These are phyloP conservation scores for Eucidaris tribuloides DNA, from an alignment of 35 echinoderm and acorn worm species.

Conservation along the genomic window DNA sequence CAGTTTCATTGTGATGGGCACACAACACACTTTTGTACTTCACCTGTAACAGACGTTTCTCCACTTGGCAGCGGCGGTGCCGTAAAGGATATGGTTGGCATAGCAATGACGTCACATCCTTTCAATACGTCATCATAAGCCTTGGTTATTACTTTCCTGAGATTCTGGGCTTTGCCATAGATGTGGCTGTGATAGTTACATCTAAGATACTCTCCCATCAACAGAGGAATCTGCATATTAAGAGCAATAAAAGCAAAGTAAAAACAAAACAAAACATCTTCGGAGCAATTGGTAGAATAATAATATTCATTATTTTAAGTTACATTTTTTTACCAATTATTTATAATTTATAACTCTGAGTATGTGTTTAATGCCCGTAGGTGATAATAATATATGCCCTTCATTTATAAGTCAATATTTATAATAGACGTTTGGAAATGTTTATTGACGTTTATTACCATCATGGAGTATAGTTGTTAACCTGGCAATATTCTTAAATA, in stretches of 20 bases:
- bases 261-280: no score
- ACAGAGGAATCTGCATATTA: neutral
- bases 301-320: neutral
- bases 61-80: slow-evolving; percentile 29
- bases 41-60: slow-evolving; percentile 18
- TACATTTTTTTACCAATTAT: neutral
- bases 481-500: no score
- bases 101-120: slow-evolving; percentile 51
- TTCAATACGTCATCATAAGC: slow-evolving; percentile 48
- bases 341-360: neutral
- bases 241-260: neutral
- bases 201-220: neutral
- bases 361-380: neutral
- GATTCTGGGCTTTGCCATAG: slow-evolving; percentile 86
- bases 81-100: slow-evolving; percentile 74
- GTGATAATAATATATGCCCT: no score
- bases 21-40: no score
- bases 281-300: no score
- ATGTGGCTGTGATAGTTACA: slow-evolving; percentile 24
- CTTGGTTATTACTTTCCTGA: slow-evolving; percentile 19
- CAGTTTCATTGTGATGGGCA: no score
- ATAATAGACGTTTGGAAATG: no score
- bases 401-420: no score
- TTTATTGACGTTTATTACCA: no score
- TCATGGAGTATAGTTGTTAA: no score